A percentile compares a stretch with the other conserved stretches of the same genome.
These are phyloP conservation scores for Lophotis ruficrista DNA, from an alignment of 2,113 vertebrate genomes.

Conservation along the genomic window DNA sequence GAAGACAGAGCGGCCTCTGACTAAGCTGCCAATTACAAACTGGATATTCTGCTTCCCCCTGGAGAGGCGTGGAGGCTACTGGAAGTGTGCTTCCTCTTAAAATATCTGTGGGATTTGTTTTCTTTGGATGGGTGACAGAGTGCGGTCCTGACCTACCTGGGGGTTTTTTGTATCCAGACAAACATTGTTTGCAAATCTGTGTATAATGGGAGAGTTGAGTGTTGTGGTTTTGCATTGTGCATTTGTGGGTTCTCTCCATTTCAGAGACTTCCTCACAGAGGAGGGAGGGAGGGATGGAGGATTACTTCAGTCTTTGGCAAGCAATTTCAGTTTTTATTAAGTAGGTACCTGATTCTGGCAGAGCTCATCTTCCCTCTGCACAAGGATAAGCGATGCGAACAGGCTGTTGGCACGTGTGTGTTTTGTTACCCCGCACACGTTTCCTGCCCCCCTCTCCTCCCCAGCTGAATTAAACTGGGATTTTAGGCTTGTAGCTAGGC, in stretches of 20 bases:
- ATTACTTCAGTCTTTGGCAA: conserved; percentile 15
- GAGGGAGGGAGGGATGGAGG: neutral
- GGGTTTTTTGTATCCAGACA: neutral
- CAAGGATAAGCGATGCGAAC: neutral
- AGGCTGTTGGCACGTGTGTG: neutral
- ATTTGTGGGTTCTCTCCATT: neutral
- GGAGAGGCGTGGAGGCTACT: neutral
- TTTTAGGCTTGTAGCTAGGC: neutral
- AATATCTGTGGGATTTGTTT: neutral
- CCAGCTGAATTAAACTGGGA: neutral
- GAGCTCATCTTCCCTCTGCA: neutral
- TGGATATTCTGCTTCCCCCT: conserved; percentile 47
- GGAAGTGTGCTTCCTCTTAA: conserved; percentile 12
- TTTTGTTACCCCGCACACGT: accelerated
- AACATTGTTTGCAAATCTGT: neutral
- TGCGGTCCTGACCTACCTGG: neutral
- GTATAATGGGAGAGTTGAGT: neutral
- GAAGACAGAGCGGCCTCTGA: neutral
- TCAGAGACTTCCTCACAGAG: neutral
- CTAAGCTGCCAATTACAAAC: conserved; percentile 64
- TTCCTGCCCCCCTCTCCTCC: neutral
- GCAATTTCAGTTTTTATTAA: neutral
- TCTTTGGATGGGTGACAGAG: neutral
- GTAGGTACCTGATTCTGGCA: neutral
- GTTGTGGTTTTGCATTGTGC: neutral